Conservation (phyloP, 1,140 invertebrate species). For the Drosophila rufa region DNA sequence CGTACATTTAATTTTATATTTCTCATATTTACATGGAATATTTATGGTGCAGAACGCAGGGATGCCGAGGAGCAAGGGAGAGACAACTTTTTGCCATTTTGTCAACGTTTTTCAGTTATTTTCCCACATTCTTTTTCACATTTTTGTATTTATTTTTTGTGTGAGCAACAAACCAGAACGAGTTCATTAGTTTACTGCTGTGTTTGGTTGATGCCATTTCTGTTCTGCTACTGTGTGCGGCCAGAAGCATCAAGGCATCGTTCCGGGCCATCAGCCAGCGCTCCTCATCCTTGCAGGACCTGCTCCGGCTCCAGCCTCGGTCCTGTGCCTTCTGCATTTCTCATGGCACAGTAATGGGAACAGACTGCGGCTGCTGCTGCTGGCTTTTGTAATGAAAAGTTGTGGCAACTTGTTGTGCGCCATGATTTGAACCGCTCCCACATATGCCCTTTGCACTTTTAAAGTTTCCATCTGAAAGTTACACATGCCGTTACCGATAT, state of each 20-base stretch:
- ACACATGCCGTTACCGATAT: constrained; percentile 27
- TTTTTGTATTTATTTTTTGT: constrained; percentile 28
- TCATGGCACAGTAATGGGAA: constrained; percentile 41
- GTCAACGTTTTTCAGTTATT: constrained; percentile 43
- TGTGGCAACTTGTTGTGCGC: constrained; percentile 58
- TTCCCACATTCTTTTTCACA: constrained; percentile 2
- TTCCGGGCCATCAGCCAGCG: constrained; percentile 41
- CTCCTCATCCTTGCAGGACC: constrained; percentile 22
- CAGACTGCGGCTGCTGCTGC: constrained; percentile 45
- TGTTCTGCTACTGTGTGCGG: constrained; percentile 26
- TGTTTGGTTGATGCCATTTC: constrained; percentile 31
- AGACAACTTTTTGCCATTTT: constrained; percentile 56
- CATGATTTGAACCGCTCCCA: constrained; percentile 49
- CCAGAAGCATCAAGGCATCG: constrained; percentile 36
- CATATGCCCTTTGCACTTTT: constrained; percentile 40
- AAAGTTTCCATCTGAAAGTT: constrained; percentile 43
- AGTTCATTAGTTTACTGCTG: constrained; percentile 66
- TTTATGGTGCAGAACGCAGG: constrained; percentile 45
- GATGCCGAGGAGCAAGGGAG: constrained; percentile 1
- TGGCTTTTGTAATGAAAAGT: constrained; percentile 70
- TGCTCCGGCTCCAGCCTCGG: background rate
- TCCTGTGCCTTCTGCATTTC: constrained; percentile 29
- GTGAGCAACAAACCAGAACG: constrained; percentile 48
- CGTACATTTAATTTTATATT: constrained; percentile 63
- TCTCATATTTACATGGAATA: constrained; percentile 57